Evolutionary conservation across 2,113 vertebrate species (phyloP), one percentile per base, ranked within the genome.

Genomic region (Plectropomus leopardus): DNA sequence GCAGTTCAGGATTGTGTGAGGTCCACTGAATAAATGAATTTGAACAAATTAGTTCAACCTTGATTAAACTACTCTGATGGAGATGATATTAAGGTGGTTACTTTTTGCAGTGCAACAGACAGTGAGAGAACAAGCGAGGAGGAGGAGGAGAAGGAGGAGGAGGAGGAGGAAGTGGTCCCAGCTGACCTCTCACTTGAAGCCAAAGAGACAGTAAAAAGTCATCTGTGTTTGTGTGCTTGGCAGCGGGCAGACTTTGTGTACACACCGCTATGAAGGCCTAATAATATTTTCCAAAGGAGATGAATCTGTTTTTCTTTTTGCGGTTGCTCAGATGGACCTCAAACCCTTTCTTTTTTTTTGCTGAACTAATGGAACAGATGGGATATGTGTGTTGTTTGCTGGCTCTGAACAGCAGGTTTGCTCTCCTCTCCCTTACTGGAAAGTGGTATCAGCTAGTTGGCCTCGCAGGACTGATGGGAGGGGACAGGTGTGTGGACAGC

Each of bases 201-300:
- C 60, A 71, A 68, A 69, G 53, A 93, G 86, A 92, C 90, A 84
- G 77, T 81, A 78, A 86, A 82, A 89, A 67, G 57, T 90, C 83
- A 76, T 93, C 86, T 87, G 89, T 93, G 91, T 93, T 91, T 93
- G 85, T 93, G 91, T 86, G 81, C 83, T 78, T 83, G 72, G 86
- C 75, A 86, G 82, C 72, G 36, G 78, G 40, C 71, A 64, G 82
- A 85, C 72, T 82, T 76, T 80, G 75, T 87, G 79, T 82, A 85
- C 90, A 88, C 89, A 89, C 63, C 63, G 82, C 75, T 74, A 48
- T 7, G 17, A 34, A 85, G 81, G 71, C 61, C 77, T 82, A 71
- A 92, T 86, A 90, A 93, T 92, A 91, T 94, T 95, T 94, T 94
- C 88, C 91, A 87, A 86, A 83, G 88, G 86, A 91, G 86, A 87